A percentile compares a stretch with the other conserved stretches of the same genome.
phyloP scores from a whole-genome alignment of 2,113 vertebrate genomes.

The Kryptolebias marmoratus region DNA sequence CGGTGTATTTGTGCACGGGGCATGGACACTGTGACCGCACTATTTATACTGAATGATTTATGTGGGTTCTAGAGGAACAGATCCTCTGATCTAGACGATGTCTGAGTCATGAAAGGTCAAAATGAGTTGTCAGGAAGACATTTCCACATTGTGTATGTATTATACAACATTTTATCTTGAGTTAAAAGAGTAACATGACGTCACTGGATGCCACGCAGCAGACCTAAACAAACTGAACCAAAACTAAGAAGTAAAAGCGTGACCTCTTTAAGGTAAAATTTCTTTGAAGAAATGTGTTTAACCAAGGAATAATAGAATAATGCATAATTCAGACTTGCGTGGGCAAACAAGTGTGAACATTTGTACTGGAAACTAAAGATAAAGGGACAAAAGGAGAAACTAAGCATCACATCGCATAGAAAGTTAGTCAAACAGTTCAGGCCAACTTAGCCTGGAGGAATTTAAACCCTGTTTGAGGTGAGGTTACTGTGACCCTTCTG shows the following conservation, averaged over 20 bases:
- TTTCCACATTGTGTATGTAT: neutral
- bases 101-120: neutral
- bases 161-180: neutral
- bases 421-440: too few species aligned
- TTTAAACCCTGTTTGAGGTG: too few species aligned
- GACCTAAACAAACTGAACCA: neutral
- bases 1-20: slow-evolving; percentile 8
- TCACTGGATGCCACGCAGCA: neutral
- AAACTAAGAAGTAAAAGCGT: neutral
- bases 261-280: too few species aligned
- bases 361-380: too few species aligned
- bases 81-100: neutral
- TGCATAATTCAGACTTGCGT: too few species aligned
- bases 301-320: too few species aligned
- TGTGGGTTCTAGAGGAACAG: neutral
- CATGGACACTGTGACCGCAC: neutral
- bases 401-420: too few species aligned
- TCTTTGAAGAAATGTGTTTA: too few species aligned
- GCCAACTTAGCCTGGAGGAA: too few species aligned
- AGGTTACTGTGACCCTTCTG: too few species aligned
- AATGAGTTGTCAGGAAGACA: neutral
- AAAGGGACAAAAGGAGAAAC: too few species aligned
- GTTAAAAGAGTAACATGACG: neutral
- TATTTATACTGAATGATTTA: neutral
- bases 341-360: too few species aligned